phyloP scores from a whole-genome alignment of 2,113 vertebrate species.

The Equus przewalskii region DNA sequence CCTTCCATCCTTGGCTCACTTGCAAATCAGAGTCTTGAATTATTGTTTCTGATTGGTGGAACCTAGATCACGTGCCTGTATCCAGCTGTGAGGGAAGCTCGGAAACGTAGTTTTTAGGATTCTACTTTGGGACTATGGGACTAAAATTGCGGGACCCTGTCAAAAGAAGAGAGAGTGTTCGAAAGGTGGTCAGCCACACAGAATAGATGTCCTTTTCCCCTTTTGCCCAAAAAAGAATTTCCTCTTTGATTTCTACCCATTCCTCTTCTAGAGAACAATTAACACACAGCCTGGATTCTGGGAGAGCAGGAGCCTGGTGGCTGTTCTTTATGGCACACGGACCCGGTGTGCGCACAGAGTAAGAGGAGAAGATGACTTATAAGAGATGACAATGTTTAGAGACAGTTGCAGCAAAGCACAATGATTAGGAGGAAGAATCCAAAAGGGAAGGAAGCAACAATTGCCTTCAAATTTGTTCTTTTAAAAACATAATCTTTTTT shows the following conservation, averaged over 20 bases:
- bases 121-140: not conserved
- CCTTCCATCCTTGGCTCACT: not conserved
- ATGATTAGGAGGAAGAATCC: constrained; percentile 10
- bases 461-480: not conserved
- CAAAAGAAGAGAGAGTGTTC: not conserved
- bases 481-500: not conserved
- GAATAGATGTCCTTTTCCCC: not conserved
- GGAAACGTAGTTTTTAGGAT: constrained; percentile 28
- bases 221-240: not conserved
- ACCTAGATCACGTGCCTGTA: not conserved
- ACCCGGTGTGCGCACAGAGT: not conserved
- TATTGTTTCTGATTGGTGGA: not conserved
- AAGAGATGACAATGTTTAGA: not conserved
- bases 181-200: not conserved
- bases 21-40: not conserved
- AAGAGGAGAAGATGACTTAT: not conserved
- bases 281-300: not conserved
- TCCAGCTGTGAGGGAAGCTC: not conserved
- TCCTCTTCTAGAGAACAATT: not conserved
- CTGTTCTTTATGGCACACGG: not conserved
- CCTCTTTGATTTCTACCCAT: not conserved
- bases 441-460: constrained; percentile 53
- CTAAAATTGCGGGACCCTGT: not conserved
- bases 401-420: not conserved
- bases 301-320: not conserved